Base-by-base conservation (phyloP, 2,888 invertebrate species). In the Xestia ashworthii region DNA sequence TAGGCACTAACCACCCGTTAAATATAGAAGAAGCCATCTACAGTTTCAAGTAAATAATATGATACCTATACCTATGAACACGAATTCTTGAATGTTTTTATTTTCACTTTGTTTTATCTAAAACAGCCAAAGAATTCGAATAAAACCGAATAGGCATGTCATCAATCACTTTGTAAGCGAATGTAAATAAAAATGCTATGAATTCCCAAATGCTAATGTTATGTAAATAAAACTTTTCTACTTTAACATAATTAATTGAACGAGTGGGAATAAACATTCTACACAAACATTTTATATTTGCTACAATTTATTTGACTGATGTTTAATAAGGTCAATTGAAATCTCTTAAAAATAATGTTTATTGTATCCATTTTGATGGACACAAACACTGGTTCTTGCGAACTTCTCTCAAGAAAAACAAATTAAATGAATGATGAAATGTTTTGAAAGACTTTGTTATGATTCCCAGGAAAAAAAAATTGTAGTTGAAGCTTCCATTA, bases 141-240 rank as follows among this genome's bases (percentile, higher is more conserved):
- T 79, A 71, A 75, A 75, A 76, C 55, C 5, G 38, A 46, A 44
- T 71, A 41, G 53, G 58, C 53, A 74, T 62, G 76, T 73, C 71
- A 87, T 87, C 66, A 74, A 79, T 78, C 64, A 72, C 41, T 68
- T 75, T 70, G 38, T 41, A 75, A 46, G 48, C 32, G 25, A 76
- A 75, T 41, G n/a, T 71, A 65, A 77, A 79, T 85, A 77, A 74
- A 76, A 74, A 67, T 48, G 48, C 60, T 65, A 78, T 62, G 60
- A 81, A 78, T 84, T 74, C 55, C 25, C 38, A 65, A 76, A 76
- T 71, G 38, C 19, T 65, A 41, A 81, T 62, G 48, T 77, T 81
- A 75, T 70, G 74, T 70, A 81, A 75, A 84, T 80, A 74, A 46
- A 76, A 74, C 41, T 53, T 74, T 78, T 72, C 38, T 12, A 64